Conservation (phyloP, 2,888 invertebrate genomes). For the Pandemis cinnamomeana region DNA sequence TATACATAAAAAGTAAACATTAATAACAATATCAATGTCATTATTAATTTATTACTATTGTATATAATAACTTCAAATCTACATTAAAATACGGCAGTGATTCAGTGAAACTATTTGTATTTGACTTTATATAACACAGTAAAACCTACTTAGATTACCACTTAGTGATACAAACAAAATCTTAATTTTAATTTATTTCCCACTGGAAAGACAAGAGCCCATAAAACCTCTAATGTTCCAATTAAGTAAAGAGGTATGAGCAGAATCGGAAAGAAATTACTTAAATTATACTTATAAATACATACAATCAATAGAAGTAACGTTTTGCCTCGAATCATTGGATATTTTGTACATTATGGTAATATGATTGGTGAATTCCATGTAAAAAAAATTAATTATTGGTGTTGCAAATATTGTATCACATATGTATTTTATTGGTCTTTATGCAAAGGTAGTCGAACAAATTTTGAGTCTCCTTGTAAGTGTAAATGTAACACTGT, state of each 20-base stretch:
- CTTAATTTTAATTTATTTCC: conserved; percentile 48
- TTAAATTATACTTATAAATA: conserved; percentile 3
- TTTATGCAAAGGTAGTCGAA: conserved; percentile 8
- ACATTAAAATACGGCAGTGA: conserved; percentile 54
- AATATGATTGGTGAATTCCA: conserved; percentile 8
- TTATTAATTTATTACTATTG: conserved; percentile 34
- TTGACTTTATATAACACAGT: conserved; percentile 36
- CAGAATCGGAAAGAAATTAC: neutral
- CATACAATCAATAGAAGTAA: conserved; percentile 8
- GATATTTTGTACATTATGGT: conserved; percentile 35
- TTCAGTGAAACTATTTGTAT: conserved; percentile 41
- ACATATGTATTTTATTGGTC: conserved; percentile 30
- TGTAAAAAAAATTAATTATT: conserved; percentile 15
- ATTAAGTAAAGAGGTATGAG: conserved; percentile 3
- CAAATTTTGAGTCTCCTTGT: neutral
- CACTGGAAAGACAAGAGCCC: conserved; percentile 49
- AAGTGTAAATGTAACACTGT: neutral
- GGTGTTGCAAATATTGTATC: conserved; percentile 22
- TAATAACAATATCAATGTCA: conserved; percentile 32
- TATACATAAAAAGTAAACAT: conserved; percentile 41
- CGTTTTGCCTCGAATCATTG: conserved; percentile 21
- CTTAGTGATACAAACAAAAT: conserved; percentile 41
- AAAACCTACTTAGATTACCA: conserved; percentile 32
- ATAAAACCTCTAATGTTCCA: conserved; percentile 18
- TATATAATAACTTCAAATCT: conserved; percentile 36